Percentiles rank a stretch among this genome's conserved stretches.
phyloP scores from a whole-genome alignment of 2,113 vertebrate genomes.

The Apteryx owenii region DNA sequence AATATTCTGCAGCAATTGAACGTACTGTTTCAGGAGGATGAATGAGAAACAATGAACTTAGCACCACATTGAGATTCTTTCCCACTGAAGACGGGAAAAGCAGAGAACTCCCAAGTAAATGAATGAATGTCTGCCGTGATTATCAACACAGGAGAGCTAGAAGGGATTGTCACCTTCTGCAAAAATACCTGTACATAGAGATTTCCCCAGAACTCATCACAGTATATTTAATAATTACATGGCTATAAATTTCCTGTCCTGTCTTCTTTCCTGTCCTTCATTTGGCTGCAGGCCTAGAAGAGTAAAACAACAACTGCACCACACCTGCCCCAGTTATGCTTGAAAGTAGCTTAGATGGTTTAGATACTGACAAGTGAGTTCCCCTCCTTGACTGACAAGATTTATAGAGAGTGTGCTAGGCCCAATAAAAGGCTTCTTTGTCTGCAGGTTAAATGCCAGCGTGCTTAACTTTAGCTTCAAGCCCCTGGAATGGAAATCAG shows the following conservation, averaged over 20 bases:
- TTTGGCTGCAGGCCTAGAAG: conserved; percentile 27
- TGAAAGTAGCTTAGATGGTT: neutral
- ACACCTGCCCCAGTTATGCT: neutral
- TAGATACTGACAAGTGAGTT: conserved; percentile 34
- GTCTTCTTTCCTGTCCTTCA: neutral
- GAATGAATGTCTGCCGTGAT: neutral
- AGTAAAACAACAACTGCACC: conserved; percentile 12
- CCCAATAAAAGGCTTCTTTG: neutral
- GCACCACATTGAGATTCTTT: neutral
- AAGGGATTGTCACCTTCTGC: neutral
- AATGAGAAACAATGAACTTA: neutral
- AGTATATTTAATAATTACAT: conserved; percentile 17
- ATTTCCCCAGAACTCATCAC: neutral
- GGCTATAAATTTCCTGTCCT: conserved; percentile 40
- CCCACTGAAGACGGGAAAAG: neutral
- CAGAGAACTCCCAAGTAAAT: neutral
- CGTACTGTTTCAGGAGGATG: neutral
- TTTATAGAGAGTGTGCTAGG: conserved; percentile 10
- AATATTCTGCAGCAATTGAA: neutral
- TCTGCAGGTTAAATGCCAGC: neutral
- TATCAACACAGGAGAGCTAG: neutral
- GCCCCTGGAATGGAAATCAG: neutral
- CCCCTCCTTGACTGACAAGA: conserved; percentile 2
- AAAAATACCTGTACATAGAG: neutral
- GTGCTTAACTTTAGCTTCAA: neutral